Evolutionary conservation across 64 coral and sea anemone species (phyloP).

Genomic region (Orbicella faveolata): DNA sequence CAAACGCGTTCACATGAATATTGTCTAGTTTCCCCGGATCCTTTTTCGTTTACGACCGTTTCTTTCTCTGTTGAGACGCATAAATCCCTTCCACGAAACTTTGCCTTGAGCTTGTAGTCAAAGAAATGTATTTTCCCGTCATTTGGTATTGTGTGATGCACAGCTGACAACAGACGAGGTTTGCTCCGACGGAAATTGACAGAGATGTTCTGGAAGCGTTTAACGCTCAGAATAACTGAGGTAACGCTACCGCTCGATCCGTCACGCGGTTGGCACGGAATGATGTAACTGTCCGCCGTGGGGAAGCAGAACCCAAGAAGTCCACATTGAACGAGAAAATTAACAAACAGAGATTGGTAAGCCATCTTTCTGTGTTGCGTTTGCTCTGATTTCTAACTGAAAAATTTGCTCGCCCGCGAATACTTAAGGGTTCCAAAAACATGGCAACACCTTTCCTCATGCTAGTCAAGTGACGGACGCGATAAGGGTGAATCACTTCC

Average conservation of each 20-base stretch:
- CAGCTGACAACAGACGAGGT: not conserved
- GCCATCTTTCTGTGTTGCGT: not conserved
- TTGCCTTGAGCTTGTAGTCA: conserved; percentile 2
- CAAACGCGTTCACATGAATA: conserved; percentile 43
- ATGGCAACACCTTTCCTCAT: not conserved
- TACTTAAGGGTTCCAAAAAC: not conserved
- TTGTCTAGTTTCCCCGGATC: not conserved
- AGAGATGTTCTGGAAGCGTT: not conserved
- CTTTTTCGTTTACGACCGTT: conserved; percentile 36
- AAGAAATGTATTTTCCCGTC: conserved; percentile 30
- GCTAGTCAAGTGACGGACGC: conserved; percentile 9
- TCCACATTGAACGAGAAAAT: not conserved
- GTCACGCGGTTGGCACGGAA: conserved; percentile 21
- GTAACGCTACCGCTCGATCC: not conserved
- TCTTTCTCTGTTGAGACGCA: conserved; percentile 42
- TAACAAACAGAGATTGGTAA: not conserved
- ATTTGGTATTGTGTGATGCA: conserved; percentile 28
- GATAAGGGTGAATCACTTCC: not conserved
- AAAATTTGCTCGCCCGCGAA: not conserved
- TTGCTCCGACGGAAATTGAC: conserved; percentile 7
- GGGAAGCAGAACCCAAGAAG: not conserved
- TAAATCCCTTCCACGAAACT: conserved; percentile 40
- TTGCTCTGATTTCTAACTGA: not conserved
- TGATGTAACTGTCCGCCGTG: not conserved
- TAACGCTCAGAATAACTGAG: conserved; percentile 3